phyloP scores from a whole-genome alignment of 2,113 vertebrate species.

The Rafetus swinhoei region DNA sequence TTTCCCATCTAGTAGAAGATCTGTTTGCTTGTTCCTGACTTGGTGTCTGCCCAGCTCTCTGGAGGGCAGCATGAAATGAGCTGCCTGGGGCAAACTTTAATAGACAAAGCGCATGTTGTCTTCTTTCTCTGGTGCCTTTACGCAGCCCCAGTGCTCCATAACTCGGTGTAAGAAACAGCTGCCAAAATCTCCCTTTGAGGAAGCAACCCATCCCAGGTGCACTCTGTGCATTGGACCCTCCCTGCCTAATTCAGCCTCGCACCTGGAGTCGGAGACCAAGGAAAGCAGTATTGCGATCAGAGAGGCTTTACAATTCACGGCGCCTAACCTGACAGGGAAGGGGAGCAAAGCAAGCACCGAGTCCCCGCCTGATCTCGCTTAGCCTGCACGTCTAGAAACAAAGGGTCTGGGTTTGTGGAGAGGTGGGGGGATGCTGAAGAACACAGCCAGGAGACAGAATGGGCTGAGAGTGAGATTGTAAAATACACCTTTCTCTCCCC shows the following conservation, averaged over 20 bases:
- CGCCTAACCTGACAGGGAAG: neutral
- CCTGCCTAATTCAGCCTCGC: neutral
- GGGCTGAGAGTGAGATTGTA: neutral
- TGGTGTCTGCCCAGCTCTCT: conserved; percentile 18
- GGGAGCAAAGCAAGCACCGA: neutral
- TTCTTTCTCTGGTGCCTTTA: neutral
- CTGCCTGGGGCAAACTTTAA: conserved; percentile 31
- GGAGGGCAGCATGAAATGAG: conserved; percentile 20
- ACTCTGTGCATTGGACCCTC: accelerated
- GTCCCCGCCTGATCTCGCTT: accelerated
- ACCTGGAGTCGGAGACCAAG: neutral
- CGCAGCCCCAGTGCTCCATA: neutral
- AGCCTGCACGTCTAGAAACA: accelerated
- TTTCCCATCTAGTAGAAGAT: conserved; percentile 23
- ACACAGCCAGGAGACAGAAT: neutral
- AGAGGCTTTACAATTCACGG: accelerated
- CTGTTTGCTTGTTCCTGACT: conserved; percentile 42
- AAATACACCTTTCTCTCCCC: neutral
- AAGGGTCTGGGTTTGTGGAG: neutral
- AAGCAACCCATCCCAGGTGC: neutral
- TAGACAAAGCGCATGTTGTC: conserved; percentile 9
- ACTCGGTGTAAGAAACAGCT: neutral
- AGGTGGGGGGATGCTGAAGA: neutral
- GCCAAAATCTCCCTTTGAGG: neutral
- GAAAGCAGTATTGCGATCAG: neutral